Base-by-base conservation (phyloP, 2,113 vertebrate genomes). In the Chloropsis hardwickii region DNA sequence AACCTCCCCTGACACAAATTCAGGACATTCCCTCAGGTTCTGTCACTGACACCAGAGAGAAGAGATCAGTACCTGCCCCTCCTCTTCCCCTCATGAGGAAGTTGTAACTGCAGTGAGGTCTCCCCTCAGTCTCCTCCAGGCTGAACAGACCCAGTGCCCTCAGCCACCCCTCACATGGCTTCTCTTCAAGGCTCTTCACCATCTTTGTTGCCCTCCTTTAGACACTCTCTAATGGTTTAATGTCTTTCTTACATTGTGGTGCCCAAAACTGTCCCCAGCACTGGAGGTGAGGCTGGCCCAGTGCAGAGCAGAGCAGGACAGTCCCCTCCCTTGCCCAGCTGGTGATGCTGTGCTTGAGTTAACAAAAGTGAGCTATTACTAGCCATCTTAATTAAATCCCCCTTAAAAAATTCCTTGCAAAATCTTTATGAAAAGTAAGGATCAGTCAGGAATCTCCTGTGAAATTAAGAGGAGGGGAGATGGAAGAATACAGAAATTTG, bases 131-230 rank as follows among this genome's bases (percentile, higher is more conserved):
- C 23, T 73, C 27, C 42, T 56, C 37, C 51, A 57, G 23, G 37
- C 76, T 73, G 58, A 88, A 58, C 48, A 79, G 13, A 29, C 31
- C 31, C 2, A 44, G 44, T 39, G 44, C 3, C 23, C 51, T 73
- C 86, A 88, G 44, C 10, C 0, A 0, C 18, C 57, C 35, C 44
- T 72, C 44, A 13, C 2, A 3, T 1, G 0, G 42, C 44, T 73
- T 81, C 35, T 35, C 42, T 25, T 72, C 50, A 12, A 42, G 57
- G 18, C 31, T 31, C 35, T 65, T 65, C 58, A 21, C 21, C 24
- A 39, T 58, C 44, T 8, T 37, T 0, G 0, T n/a, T 10, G 35
- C 10, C 14, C 12, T 81, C 27, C 33, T 50, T 64, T 71, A 37
- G 50, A 27, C 14, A 18, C 31, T 56, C 7, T 80, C 35, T 3